phyloP scores from a whole-genome alignment of 2,113 vertebrate species.

The Struthio camelus region DNA sequence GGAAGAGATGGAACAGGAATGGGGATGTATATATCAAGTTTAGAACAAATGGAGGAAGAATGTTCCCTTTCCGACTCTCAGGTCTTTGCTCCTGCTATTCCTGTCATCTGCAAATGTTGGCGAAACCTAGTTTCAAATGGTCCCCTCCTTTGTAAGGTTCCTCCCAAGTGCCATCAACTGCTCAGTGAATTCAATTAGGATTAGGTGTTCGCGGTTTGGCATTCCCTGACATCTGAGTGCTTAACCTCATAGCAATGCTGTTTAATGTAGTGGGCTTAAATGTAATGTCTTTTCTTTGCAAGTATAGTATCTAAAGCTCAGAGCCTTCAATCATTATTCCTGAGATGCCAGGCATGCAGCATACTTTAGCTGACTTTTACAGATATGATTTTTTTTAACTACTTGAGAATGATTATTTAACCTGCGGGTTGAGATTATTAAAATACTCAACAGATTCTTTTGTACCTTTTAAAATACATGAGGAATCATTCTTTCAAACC shows the following conservation, averaged over 20 bases:
- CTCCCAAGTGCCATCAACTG: background rate
- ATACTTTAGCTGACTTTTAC: background rate
- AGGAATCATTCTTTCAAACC: background rate
- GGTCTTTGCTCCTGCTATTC: background rate
- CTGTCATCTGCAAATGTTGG: background rate
- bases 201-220: background rate
- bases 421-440: background rate
- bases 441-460: background rate
- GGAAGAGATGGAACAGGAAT: background rate
- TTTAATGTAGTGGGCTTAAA: background rate
- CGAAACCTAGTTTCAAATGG: background rate
- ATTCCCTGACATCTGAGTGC: background rate
- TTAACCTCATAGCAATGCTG: constrained; percentile 3
- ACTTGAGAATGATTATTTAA: background rate
- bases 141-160: background rate
- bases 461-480: background rate
- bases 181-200: background rate
- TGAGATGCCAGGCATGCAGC: background rate
- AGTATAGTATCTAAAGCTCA: background rate
- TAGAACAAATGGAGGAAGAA: background rate
- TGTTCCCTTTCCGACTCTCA: background rate
- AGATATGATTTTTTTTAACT: background rate
- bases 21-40: background rate
- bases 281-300: constrained; percentile 23
- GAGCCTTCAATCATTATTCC: background rate